Conservation (phyloP, 2,113 vertebrate species). For the human region GRCh38 chr5:24113001-24113500, state of each 20-base stretch:
- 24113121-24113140: fast-evolving
- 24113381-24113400: not conserved
- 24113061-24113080: not conserved
- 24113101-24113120: not conserved
- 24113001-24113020: not conserved
- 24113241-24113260: not conserved
- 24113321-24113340: no score
- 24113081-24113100: no score
- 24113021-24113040: not conserved
- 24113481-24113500: not conserved
- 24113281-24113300: not conserved
- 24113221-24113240: not conserved
- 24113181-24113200: fast-evolving
- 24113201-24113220: not conserved
- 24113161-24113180: not conserved
- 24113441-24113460: not conserved
- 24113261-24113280: not conserved
- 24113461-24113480: not conserved
- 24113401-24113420: not conserved
- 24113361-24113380: not conserved
- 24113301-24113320: not conserved
- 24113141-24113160: not conserved
- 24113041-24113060: not conserved
- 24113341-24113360: not conserved
- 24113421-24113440: not conserved